Evolutionary conservation across 1,140 invertebrate species (phyloP).

Genomic region (Hestina assimilis): DNA sequence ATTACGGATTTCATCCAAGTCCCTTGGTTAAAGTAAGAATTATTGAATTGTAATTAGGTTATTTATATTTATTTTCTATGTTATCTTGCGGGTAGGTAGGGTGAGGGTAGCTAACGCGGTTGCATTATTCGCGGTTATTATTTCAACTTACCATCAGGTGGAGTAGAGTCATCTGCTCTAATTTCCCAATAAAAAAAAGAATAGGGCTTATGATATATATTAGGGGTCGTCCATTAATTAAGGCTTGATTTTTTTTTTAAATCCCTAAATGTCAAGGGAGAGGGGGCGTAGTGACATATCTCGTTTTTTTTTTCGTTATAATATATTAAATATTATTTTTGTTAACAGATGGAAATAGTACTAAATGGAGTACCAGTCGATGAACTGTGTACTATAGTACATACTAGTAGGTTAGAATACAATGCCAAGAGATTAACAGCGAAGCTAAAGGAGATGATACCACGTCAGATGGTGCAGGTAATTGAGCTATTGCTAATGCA

Average conservation of each 20-base stretch:
- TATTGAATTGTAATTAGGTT: not conserved
- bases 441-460: conserved; percentile 93
- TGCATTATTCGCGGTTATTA: too few species aligned
- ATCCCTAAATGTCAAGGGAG: too few species aligned
- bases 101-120: too few species aligned
- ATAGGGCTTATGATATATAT: too few species aligned
- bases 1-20: conserved; percentile 88
- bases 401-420: conserved; percentile 83
- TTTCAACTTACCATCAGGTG: too few species aligned
- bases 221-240: too few species aligned
- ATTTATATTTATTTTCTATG: not conserved
- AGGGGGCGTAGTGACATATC: too few species aligned
- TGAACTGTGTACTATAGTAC: conserved; percentile 92
- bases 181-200: too few species aligned
- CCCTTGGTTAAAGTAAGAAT: conserved; percentile 84
- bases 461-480: conserved; percentile 88
- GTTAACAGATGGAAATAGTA: conserved; percentile 85
- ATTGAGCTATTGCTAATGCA: conserved; percentile 11
- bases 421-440: conserved; percentile 85
- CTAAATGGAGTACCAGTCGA: conserved; percentile 91
- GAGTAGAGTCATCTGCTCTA: too few species aligned
- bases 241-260: too few species aligned
- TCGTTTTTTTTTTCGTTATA: not conserved
- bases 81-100: too few species aligned
- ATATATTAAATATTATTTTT: not conserved